phyloP scores from a whole-genome alignment of 2,888 invertebrate species.

The Microdon myrmicae region DNA sequence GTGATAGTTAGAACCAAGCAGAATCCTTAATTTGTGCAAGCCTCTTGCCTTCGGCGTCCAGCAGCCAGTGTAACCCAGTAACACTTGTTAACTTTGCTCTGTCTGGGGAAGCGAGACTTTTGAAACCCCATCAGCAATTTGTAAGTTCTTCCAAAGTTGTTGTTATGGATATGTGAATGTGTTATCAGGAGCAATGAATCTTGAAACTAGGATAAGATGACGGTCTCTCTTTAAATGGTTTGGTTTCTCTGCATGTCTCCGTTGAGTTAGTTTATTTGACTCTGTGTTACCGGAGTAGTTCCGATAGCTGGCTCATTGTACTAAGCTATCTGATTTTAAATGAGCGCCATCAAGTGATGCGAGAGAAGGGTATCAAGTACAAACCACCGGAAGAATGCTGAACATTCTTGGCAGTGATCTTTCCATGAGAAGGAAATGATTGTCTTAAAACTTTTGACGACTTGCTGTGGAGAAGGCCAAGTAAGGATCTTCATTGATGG shows the following conservation, averaged over 20 bases:
- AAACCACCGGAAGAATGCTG: constrained; percentile 18
- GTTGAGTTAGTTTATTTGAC: constrained; percentile 3
- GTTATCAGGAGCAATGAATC: constrained; percentile 36
- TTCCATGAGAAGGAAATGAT: constrained; percentile 18
- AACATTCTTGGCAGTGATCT: constrained; percentile 38
- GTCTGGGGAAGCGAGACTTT: too few relatives aligned
- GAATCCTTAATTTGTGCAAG: constrained; percentile 18
- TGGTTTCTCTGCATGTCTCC: constrained; percentile 11
- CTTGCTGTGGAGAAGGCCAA: neutral
- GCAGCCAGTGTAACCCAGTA: constrained; percentile 40
- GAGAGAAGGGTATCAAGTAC: constrained; percentile 1
- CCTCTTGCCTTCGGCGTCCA: constrained; percentile 17
- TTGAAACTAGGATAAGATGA: constrained; percentile 40
- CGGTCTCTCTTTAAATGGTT: constrained; percentile 29
- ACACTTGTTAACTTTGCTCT: too few relatives aligned
- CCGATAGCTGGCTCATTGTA: too few relatives aligned
- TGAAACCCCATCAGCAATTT: constrained; percentile 43
- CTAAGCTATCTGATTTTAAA: constrained; percentile 26
- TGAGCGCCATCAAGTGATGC: constrained; percentile 7
- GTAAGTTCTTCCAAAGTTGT: constrained; percentile 38
- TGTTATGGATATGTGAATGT: constrained; percentile 26
- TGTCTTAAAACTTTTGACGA: constrained; percentile 42
- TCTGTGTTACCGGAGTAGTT: too few relatives aligned
- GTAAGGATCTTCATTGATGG: neutral
- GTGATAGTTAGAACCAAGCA: constrained; percentile 40